A percentile compares a stretch with the other conserved stretches of the same genome.
Evolutionary conservation across 2,888 invertebrate genomes (phyloP).

Genomic region (Caenorhabditis sp.): DNA sequence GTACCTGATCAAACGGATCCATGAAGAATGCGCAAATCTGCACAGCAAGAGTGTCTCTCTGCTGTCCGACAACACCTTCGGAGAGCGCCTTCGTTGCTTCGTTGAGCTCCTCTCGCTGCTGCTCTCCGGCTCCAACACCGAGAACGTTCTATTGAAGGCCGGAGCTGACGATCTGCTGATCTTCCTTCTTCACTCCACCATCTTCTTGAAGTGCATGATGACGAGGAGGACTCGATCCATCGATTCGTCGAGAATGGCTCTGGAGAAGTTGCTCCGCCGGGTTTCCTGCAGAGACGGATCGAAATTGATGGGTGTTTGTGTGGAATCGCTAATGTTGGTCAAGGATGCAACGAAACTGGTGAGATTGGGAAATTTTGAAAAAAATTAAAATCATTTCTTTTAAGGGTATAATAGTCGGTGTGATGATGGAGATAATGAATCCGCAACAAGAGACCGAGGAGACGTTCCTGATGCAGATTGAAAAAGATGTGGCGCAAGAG

Average conservation of each 20-base stretch:
- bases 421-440: slow-evolving; percentile 88
- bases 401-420: slow-evolving; percentile 68
- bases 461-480: slow-evolving; percentile 95
- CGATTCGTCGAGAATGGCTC: slow-evolving; percentile 61
- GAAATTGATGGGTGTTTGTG: slow-evolving; percentile 60
- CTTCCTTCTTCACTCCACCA: slow-evolving; percentile 69
- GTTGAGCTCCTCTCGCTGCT: slow-evolving; percentile 61
- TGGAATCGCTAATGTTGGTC: slow-evolving; percentile 55
- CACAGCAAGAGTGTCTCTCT: slow-evolving; percentile 30
- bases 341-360: slow-evolving; percentile 50
- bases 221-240: slow-evolving; percentile 52
- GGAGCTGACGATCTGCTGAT: slow-evolving; percentile 66
- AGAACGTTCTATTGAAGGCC: slow-evolving; percentile 67
- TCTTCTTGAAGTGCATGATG: slow-evolving; percentile 64
- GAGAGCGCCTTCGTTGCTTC: slow-evolving; percentile 52
- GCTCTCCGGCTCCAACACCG: slow-evolving; percentile 63
- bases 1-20: slow-evolving; percentile 59
- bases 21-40: slow-evolving; percentile 49
- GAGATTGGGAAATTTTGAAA: too few relatives aligned
- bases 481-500: slow-evolving; percentile 99
- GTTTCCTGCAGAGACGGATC: slow-evolving; percentile 61
- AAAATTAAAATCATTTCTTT: neutral
- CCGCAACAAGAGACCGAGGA: slow-evolving; percentile 95
- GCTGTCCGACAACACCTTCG: slow-evolving; percentile 44
- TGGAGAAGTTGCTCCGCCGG: slow-evolving; percentile 63